Conservation (phyloP, 2,113 vertebrate genomes). For the Boleophthalmus pectinirostris region DNA sequence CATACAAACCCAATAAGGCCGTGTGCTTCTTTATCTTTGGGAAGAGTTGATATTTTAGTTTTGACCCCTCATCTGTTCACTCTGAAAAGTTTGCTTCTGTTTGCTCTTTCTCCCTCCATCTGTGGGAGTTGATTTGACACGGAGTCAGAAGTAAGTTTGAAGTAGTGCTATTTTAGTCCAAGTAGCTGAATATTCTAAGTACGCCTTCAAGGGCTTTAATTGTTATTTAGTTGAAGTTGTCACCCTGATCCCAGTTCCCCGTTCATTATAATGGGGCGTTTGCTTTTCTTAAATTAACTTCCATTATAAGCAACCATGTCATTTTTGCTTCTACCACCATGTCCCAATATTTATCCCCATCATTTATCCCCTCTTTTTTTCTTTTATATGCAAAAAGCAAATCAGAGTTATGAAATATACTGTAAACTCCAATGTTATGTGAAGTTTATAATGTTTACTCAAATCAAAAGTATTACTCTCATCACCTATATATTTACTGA, state of each 20-base stretch:
- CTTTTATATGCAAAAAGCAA: no score
- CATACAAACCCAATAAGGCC: not conserved
- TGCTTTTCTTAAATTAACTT: constrained; percentile 37
- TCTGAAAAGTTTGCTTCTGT: constrained; percentile 1
- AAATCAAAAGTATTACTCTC: no score
- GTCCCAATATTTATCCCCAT: no score
- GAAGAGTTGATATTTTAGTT: constrained; percentile 9
- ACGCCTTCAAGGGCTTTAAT: constrained; percentile 15
- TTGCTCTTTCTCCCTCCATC: not conserved
- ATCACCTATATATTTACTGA: no score
- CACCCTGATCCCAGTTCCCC: not conserved
- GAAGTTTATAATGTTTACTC: no score
- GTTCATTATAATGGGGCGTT: constrained; percentile 17
- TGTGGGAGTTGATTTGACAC: not conserved
- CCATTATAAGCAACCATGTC: not conserved
- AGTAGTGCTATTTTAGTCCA: not conserved
- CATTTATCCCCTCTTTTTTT: no score
- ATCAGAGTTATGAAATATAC: no score
- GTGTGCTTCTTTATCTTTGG: not conserved
- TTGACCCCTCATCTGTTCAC: constrained; percentile 15
- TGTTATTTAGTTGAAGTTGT: constrained; percentile 1
- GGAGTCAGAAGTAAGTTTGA: not conserved
- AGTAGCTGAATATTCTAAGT: not conserved
- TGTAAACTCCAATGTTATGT: no score
- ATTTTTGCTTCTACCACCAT: not conserved